These are phyloP conservation scores for Brachypteracias leptosomus DNA, from an alignment of 2,113 vertebrate genomes.

Conservation along the genomic window DNA sequence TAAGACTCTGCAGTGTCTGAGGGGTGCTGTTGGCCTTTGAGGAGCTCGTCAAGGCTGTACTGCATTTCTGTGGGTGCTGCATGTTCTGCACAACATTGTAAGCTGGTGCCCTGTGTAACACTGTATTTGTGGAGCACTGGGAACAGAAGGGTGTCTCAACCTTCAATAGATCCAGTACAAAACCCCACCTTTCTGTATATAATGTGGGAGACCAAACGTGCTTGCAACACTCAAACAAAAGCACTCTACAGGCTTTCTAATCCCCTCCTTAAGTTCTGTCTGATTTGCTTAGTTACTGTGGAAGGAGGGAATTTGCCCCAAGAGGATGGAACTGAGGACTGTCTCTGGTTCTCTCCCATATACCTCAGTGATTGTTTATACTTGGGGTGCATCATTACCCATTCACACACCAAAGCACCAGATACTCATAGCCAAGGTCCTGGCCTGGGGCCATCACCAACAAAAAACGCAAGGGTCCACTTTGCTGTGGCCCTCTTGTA, in stretches of 20 bases:
- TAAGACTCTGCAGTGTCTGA: background rate
- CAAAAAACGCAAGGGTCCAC: background rate
- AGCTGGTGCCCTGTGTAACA: background rate
- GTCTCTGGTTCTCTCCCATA: background rate
- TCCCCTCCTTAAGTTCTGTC: background rate
- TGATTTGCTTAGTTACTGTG: background rate
- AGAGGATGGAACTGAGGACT: background rate
- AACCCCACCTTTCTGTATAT: background rate
- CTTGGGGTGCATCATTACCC: background rate
- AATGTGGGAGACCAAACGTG: background rate
- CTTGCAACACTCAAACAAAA: background rate
- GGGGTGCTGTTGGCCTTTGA: background rate
- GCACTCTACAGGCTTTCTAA: background rate
- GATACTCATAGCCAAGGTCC: background rate
- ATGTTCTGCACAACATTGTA: background rate
- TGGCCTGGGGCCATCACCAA: accelerated
- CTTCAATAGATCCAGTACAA: background rate
- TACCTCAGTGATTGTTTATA: background rate
- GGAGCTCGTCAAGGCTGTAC: background rate
- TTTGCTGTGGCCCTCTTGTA: background rate
- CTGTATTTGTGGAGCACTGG: background rate
- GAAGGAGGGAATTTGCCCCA: background rate
- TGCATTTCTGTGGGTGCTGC: background rate
- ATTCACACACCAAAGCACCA: background rate
- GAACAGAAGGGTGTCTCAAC: background rate